Evolutionary conservation across 2,113 vertebrate species (phyloP).

Genomic region (Ahaetulla prasina): DNA sequence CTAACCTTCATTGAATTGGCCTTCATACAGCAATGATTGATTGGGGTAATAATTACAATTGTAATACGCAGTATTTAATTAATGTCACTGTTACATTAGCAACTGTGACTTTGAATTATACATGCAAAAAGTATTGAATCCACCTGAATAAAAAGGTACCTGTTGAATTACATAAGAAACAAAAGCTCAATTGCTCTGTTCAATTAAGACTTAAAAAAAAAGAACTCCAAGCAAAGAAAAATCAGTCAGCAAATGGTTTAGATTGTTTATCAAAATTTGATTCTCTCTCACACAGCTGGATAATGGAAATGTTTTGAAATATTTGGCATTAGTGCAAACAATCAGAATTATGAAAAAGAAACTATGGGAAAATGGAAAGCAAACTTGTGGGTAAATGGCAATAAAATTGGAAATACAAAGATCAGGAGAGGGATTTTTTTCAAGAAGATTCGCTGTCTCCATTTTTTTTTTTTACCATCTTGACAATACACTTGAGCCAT

Average conservation of each 20-base stretch:
- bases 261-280: background rate
- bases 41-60: background rate
- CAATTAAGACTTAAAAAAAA: background rate
- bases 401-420: background rate
- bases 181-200: background rate
- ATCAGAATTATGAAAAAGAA: background rate
- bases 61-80: background rate
- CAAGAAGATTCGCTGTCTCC: background rate
- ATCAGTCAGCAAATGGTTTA: background rate
- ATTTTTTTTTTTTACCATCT: background rate
- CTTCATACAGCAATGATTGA: background rate
- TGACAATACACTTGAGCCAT: background rate
- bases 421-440: background rate
- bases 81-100: background rate
- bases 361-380: background rate
- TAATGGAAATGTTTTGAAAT: background rate
- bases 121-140: background rate
- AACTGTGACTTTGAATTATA: background rate
- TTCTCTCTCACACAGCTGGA: background rate
- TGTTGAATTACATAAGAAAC: background rate
- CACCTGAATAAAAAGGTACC: background rate
- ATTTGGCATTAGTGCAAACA: background rate
- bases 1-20: background rate
- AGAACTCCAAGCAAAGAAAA: background rate
- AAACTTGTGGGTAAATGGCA: background rate